phyloP scores from a whole-genome alignment of 2,888 invertebrate species.

The Mystacides longicornis region DNA sequence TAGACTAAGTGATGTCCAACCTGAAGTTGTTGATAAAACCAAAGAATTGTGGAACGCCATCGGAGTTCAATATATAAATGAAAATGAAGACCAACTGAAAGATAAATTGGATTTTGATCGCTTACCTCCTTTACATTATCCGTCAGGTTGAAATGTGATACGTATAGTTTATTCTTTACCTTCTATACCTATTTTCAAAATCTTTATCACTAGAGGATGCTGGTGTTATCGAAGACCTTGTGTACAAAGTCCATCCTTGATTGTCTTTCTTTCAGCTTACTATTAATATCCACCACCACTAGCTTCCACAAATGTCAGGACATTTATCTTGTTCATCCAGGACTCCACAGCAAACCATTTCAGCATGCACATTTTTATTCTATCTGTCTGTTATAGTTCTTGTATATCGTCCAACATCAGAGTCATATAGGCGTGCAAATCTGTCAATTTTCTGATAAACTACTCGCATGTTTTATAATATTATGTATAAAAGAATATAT shows the following conservation, averaged over 20 bases:
- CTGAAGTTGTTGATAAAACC: constrained; percentile 60
- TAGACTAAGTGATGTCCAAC: constrained; percentile 73
- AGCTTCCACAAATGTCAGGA: too few species aligned
- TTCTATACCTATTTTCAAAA: neutral
- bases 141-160: constrained; percentile 51
- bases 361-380: too few species aligned
- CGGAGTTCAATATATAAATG: constrained; percentile 72
- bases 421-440: too few species aligned
- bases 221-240: neutral
- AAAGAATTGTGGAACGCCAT: constrained; percentile 59
- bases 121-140: constrained; percentile 64
- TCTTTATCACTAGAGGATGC: neutral
- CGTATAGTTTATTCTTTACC: too few species aligned
- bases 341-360: too few species aligned
- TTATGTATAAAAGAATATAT: constrained; percentile 2
- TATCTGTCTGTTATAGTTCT: too few species aligned
- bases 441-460: too few species aligned
- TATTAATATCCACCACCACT: too few species aligned
- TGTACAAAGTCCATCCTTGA: neutral
- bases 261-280: too few species aligned
- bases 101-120: constrained; percentile 72
- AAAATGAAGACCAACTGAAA: constrained; percentile 83
- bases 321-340: too few species aligned
- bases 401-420: too few species aligned
- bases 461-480: too few species aligned